Evolutionary conservation across 1,140 invertebrate species (phyloP).

Genomic region (Bathynomus jamesi): DNA sequence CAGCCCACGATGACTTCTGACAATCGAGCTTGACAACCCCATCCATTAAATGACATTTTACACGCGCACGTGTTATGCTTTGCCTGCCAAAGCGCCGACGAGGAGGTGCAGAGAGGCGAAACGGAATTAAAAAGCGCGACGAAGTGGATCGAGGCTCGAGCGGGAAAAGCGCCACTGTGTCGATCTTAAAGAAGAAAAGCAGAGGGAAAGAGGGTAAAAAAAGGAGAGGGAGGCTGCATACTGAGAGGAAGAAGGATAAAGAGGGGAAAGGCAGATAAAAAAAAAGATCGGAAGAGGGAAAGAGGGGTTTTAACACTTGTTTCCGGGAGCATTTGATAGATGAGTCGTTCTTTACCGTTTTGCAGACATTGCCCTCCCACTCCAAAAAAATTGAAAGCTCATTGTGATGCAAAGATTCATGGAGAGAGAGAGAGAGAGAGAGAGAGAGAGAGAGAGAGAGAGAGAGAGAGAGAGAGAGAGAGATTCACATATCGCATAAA

Average conservation of each 20-base stretch:
- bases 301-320: slow-evolving; percentile 3
- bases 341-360: not conserved
- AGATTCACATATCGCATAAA: too few species aligned
- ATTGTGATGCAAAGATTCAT: not conserved
- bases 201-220: not conserved
- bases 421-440: not conserved
- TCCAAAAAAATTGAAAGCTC: slow-evolving; percentile 3
- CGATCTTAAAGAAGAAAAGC: not conserved
- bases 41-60: slow-evolving; percentile 1
- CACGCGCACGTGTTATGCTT: not conserved
- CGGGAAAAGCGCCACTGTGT: too few species aligned
- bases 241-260: not conserved
- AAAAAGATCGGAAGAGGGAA: not conserved
- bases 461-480: too few species aligned
- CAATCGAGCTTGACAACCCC: not conserved
- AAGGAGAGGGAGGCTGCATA: not conserved
- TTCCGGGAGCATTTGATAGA: not conserved
- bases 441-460: too few species aligned
- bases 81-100: not conserved
- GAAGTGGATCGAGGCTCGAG: too few species aligned
- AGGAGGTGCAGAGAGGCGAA: not conserved
- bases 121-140: too few species aligned
- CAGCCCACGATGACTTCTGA: not conserved
- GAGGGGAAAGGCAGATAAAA: not conserved
- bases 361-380: too few species aligned